A percentile compares a stretch with the other conserved stretches of the same genome.
These are phyloP conservation scores for Lepeophtheirus salmonis DNA, from an alignment of 1,140 invertebrate genomes.

Conservation along the genomic window DNA sequence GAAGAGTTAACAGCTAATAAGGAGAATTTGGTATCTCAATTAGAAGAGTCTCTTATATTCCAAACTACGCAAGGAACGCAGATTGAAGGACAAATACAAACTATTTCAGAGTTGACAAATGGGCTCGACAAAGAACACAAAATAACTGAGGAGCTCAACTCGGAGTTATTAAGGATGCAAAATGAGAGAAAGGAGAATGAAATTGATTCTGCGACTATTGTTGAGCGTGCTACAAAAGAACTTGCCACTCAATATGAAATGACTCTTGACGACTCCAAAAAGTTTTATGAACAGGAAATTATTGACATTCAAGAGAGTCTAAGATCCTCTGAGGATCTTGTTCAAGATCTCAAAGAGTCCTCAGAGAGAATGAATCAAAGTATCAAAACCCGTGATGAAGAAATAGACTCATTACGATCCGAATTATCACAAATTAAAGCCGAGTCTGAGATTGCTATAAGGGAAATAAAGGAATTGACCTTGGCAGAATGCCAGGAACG, in stretches of 20 bases:
- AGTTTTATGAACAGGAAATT: not conserved
- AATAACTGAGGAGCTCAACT: not conserved
- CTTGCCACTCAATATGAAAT: not conserved
- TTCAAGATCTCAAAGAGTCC: not conserved
- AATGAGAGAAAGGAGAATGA: not conserved
- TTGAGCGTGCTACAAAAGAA: not conserved
- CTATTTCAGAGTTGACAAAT: not conserved
- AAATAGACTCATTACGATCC: not conserved
- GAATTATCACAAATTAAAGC: not conserved
- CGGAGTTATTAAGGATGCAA: not conserved
- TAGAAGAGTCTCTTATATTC: not conserved
- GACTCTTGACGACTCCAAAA: not conserved
- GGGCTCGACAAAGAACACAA: not conserved
- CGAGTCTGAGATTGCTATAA: not conserved
- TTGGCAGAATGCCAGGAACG: slow-evolving; percentile 5
- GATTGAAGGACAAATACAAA: not conserved
- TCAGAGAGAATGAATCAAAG: not conserved
- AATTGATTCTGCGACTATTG: too few relatives aligned
- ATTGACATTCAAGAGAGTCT: not conserved
- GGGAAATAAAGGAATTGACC: not conserved
- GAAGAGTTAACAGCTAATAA: not conserved
- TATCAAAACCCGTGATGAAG: not conserved
- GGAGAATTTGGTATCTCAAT: not conserved
- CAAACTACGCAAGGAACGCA: not conserved
- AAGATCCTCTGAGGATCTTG: not conserved